Evolutionary conservation across 1,140 invertebrate species (phyloP), one percentile per base, ranked within the genome.

Genomic region (Oppia nitens): DNA sequence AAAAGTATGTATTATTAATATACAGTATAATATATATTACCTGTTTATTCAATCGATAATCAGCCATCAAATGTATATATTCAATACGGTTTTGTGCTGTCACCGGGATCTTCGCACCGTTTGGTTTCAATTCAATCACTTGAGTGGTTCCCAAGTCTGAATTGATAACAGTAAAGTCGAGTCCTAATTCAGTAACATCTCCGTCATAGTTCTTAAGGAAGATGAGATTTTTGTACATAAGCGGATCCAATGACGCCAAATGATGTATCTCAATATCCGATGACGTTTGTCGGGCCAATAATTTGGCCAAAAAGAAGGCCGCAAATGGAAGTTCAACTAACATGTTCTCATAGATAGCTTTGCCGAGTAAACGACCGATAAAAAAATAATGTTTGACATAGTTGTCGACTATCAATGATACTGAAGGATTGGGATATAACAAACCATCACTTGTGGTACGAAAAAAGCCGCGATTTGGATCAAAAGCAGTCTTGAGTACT

Each of bases 381-480:
- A 98, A 96, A 70, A 82, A 95, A 69, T 93, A 98, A 74, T 98
- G 94, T 65, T 85, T 81, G 0, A 80, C 78, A 69, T 82, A 94
- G 68, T 95, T 83, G 4, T 84, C 81, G 21, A 88, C 79, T 0
- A 97, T 71, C 21, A 88, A 71, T 60, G 83, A 78, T 11, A 91
- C 88, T 47, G 85, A 83, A 0, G 93, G 93, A 74, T 96, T 98
- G 0, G 94, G 94, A 73, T 97, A 98, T 11, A 98, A 70, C 70
- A 88, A 81, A 67, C 93, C 89, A 67, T 97, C 90, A 62, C 83
- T 83, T 0, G 92, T 97, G 17, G 91, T 75, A 54, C 84, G 72
- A 70, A 98, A 98, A 67, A 97, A 87, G 0, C 93, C 94, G 47
- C 92, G 77, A 70, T 96, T 97, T 0, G 94, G 93, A 76, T 98